Evolutionary conservation across 2,888 invertebrate species (phyloP).

Genomic region (Blastobasis adustella): DNA sequence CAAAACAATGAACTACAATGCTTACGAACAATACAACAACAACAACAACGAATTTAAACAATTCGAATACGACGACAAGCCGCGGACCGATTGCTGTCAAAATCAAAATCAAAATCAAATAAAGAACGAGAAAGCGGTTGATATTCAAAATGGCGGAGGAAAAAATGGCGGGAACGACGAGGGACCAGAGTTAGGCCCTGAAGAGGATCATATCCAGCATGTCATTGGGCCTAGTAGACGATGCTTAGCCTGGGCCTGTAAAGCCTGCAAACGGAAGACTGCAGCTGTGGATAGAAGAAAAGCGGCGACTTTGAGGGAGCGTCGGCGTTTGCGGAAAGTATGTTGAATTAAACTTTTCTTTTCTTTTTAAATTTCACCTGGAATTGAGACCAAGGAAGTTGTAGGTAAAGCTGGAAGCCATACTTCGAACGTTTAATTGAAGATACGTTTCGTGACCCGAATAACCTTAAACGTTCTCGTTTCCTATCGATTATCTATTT

Average conservation of each 20-base stretch:
- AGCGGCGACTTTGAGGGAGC: slow-evolving; percentile 96
- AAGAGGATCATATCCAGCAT: slow-evolving; percentile 62
- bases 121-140: slow-evolving; percentile 45
- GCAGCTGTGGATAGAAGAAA: slow-evolving; percentile 96
- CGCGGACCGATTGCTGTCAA: slow-evolving; percentile 16
- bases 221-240: slow-evolving; percentile 77
- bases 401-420: no score
- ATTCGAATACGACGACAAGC: slow-evolving; percentile 34
- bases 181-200: slow-evolving; percentile 24
- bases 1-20: slow-evolving; percentile 44
- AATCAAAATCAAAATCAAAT: slow-evolving; percentile 38
- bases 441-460: no score
- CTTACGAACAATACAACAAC: slow-evolving; percentile 33
- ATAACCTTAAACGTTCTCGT: no score
- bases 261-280: slow-evolving; percentile 96
- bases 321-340: slow-evolving; percentile 94
- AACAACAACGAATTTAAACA: slow-evolving; percentile 31
- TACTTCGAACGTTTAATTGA: no score
- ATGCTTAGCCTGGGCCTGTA: slow-evolving; percentile 97
- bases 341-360: no score
- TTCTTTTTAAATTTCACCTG: no score
- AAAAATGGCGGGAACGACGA: slow-evolving; percentile 6
- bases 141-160: slow-evolving; percentile 18
- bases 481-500: no score
- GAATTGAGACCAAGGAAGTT: no score